Evolutionary conservation across 2,797 vertebrate species (phyloP).

Genomic region (Dicrostonyx torquatus): DNA sequence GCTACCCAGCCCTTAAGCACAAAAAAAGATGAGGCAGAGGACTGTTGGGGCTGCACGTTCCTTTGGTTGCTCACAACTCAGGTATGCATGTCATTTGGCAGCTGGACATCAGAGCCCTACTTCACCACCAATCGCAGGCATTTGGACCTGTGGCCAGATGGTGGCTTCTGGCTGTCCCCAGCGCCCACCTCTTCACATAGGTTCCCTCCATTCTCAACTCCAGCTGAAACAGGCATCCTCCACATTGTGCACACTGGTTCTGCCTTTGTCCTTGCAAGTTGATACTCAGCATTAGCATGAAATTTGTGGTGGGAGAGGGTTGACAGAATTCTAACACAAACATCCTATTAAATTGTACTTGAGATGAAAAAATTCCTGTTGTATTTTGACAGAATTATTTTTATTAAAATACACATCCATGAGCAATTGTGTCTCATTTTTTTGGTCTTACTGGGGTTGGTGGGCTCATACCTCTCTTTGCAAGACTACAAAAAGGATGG

Average conservation of each 20-base stretch:
- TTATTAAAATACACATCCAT: conserved; percentile 99
- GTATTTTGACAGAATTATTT: conserved; percentile 99
- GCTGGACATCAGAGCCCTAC: conserved; percentile 76
- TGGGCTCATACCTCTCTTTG: not conserved
- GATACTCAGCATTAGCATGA: conserved; percentile 96
- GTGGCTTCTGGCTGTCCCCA: conserved; percentile 69
- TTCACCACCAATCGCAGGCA: conserved; percentile 29
- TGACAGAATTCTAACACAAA: conserved; percentile 86
- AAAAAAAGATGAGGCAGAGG: conserved; percentile 78
- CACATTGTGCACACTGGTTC: conserved; percentile 91
- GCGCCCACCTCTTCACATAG: conserved; percentile 49
- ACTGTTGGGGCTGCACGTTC: conserved; percentile 73
- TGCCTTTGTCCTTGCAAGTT: conserved; percentile 94
- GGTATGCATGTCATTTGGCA: conserved; percentile 86
- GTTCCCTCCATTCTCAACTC: conserved; percentile 74
- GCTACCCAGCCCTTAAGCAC: conserved; percentile 67
- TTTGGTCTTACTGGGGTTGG: conserved; percentile 49
- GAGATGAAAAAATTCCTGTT: conserved; percentile 97
- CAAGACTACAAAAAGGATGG: not conserved
- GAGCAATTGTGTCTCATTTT: conserved; percentile 86
- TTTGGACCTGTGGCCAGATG: conserved; percentile 42
- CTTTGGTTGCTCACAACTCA: conserved; percentile 88
- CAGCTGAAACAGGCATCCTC: conserved; percentile 78
- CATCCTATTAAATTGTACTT: conserved; percentile 91
- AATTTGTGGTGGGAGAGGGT: conserved; percentile 84